phyloP scores from a whole-genome alignment of 2,113 vertebrate species.

The Rattus rattus region DNA sequence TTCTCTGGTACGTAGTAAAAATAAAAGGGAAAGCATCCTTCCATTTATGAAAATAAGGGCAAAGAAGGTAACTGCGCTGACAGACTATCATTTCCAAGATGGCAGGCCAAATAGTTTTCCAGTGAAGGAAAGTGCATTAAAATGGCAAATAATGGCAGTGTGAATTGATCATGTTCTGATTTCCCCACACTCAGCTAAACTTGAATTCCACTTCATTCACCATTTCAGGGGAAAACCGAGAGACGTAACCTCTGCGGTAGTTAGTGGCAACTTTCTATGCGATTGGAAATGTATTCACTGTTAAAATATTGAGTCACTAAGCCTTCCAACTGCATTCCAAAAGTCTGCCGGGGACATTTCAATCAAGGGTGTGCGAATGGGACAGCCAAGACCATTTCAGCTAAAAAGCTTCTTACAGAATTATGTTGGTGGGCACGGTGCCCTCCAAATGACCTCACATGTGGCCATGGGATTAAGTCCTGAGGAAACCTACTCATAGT shows the following conservation, averaged over 20 bases:
- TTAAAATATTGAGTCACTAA: constrained; percentile 90
- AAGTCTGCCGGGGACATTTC: constrained; percentile 89
- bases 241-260: constrained; percentile 83
- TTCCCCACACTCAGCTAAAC: constrained; percentile 78
- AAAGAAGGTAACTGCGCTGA: constrained; percentile 68
- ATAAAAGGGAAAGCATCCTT: background rate
- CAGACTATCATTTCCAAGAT: constrained; percentile 60
- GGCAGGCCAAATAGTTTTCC: constrained; percentile 58
- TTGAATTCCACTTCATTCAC: constrained; percentile 81
- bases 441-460: constrained; percentile 88
- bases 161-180: constrained; percentile 72
- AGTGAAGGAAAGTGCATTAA: constrained; percentile 64
- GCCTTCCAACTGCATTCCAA: constrained; percentile 89
- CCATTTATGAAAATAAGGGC: constrained; percentile 38
- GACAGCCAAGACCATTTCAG: constrained; percentile 87
- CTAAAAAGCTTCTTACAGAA: constrained; percentile 87
- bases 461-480: constrained; percentile 85
- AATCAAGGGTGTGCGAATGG: constrained; percentile 85
- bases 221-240: constrained; percentile 83
- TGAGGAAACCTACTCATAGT: constrained; percentile 83
- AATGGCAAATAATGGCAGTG: constrained; percentile 67
- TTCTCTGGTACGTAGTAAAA: constrained; percentile 49
- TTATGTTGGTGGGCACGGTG: constrained; percentile 86
- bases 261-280: constrained; percentile 86
- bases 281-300: constrained; percentile 87